Evolutionary conservation across 2,888 invertebrate species (phyloP), one percentile per base, ranked within the genome.

Genomic region (Ommatoiulus sabulosus): DNA sequence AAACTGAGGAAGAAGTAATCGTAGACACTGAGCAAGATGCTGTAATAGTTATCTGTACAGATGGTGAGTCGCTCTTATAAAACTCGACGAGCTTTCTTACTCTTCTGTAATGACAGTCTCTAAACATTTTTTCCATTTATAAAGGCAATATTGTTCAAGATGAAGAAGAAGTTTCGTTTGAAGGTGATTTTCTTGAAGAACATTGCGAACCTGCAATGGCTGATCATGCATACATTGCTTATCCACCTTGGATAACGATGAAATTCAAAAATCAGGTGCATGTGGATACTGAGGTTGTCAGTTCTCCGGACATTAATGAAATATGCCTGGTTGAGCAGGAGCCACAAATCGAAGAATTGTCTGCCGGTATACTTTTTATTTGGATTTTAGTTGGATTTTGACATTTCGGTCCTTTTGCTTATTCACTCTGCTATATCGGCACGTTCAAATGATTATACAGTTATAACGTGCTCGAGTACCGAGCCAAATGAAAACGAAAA

Each of bases 21-120:
- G 72, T 72, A 8, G 72, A 72, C 24, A 72, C 72, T 8, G 72
- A 72, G 5, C 72, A 72, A 72, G 72, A 72, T 72, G 72, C 20
- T n/a, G 72, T 72, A 72, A 72, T 72, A n/a, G 72, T 72, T 24
- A 72, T 72, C 72, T 72, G 72, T 10, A 72, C 72, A 5, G 72
- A 72, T 20, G 72, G 72, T 24, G 8, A 24, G 72, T 63, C 15
- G 17, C n/a, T n/a, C 24, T 24, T 24, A 4, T 15, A 52, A 12
- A 12, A 15, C 15, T 52, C 10, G 46, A 46, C 46, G 10, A 46
- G 46, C 17, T 17, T 63, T n/a, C n/a, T n/a, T n/a, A n/a, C n/a
- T n/a, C n/a, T n/a, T n/a, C n/a, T n/a, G n/a, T n/a, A n/a, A n/a
- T n/a, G n/a, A n/a, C n/a, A n/a, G n/a, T n/a, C n/a, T n/a, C n/a